phyloP scores from a whole-genome alignment of 1,140 invertebrate species.

The Aradophagus sp. region DNA sequence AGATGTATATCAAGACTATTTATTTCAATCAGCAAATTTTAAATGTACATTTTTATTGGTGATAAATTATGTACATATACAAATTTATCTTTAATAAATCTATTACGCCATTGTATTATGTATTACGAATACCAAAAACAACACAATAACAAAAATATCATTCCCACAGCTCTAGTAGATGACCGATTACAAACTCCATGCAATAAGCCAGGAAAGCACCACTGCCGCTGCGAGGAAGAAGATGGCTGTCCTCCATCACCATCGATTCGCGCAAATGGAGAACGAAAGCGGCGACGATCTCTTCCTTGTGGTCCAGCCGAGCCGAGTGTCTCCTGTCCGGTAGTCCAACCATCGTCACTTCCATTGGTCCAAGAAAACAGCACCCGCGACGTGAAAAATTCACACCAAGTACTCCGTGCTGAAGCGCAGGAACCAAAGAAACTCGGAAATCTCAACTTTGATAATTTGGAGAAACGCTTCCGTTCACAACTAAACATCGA shows the following conservation, averaged over 20 bases:
- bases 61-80: too few relatives aligned
- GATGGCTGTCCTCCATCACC: conserved; percentile 66
- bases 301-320: conserved; percentile 68
- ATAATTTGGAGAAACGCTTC: conserved; percentile 65
- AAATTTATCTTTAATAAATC: too few relatives aligned
- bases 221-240: conserved; percentile 79
- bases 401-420: background rate
- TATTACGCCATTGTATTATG: too few relatives aligned
- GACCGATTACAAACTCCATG: conserved; percentile 82
- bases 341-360: conserved; percentile 54
- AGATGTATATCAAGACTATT: too few relatives aligned
- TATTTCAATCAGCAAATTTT: too few relatives aligned
- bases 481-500: conserved; percentile 67
- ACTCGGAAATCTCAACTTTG: conserved; percentile 19
- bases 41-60: too few relatives aligned
- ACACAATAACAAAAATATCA: too few relatives aligned
- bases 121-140: too few relatives aligned
- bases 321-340: conserved; percentile 10
- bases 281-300: conserved; percentile 71
- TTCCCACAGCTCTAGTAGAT: conserved; percentile 75
- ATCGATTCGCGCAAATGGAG: conserved; percentile 64
- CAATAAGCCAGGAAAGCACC: conserved; percentile 82
- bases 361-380: conserved; percentile 51
- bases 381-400: conserved; percentile 10
- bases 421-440: conserved; percentile 15